A percentile compares a stretch with the other conserved stretches of the same genome.
phyloP scores from a whole-genome alignment of 2,797 vertebrate species.

The Lagodon rhomboides region DNA sequence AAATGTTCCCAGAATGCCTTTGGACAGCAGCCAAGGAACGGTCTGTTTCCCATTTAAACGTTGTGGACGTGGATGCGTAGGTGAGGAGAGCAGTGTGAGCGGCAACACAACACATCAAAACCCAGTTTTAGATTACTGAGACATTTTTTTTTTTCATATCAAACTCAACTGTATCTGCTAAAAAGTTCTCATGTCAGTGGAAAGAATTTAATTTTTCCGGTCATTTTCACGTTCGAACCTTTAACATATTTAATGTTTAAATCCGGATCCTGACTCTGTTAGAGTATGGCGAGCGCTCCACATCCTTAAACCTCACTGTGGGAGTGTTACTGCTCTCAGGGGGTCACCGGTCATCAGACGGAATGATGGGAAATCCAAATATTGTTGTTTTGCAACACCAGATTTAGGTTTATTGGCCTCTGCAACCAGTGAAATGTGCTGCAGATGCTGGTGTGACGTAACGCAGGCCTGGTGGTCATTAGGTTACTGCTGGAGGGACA shows the following conservation, averaged over 20 bases:
- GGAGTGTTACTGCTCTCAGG: conserved; percentile 24
- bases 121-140: conserved; percentile 1
- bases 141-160: not conserved
- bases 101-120: not conserved
- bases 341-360: conserved; percentile 22
- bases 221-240: not conserved
- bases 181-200: not conserved
- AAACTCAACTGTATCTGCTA: not conserved
- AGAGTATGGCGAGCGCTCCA: not conserved
- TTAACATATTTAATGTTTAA: too few relatives aligned
- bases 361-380: conserved; percentile 67
- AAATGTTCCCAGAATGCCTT: conserved; percentile 34
- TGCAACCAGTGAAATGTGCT: conserved; percentile 35
- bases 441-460: conserved; percentile 65
- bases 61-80: not conserved
- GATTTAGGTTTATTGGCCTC: conserved; percentile 53
- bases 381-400: conserved; percentile 46
- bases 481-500: not conserved
- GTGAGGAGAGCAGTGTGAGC: not conserved
- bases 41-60: conserved; percentile 16
- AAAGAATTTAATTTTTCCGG: not conserved
- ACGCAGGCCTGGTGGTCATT: conserved; percentile 8
- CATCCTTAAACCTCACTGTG: conserved; percentile 9
- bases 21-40: conserved; percentile 23
- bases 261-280: not conserved